Conservation (phyloP, 1,140 invertebrate species). For the Neodiprion virginianus region DNA sequence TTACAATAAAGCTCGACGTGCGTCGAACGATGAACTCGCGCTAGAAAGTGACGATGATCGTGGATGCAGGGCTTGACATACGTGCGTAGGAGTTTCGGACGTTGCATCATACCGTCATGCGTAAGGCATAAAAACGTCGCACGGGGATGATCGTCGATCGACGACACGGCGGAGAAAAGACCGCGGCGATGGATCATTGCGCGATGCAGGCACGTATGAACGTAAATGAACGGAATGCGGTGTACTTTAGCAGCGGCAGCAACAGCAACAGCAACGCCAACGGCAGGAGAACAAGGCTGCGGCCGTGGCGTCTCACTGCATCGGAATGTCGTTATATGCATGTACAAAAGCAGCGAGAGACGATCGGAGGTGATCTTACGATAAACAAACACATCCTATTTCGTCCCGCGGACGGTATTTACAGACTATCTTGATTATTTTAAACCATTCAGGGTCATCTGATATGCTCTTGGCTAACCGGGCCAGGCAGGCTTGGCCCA, state of each 20-base stretch:
- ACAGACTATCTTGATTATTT: not conserved
- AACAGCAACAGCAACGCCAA: no score
- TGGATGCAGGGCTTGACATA: no score
- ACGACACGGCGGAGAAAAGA: no score
- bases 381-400: conserved; percentile 5
- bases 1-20: no score
- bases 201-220: not conserved
- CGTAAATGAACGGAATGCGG: not conserved
- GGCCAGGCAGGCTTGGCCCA: no score
- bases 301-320: not conserved
- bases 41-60: no score
- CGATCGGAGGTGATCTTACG: not conserved
- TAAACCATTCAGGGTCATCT: not conserved
- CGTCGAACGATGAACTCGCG: no score
- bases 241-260: no score
- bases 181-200: not conserved
- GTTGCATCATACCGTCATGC: no score
- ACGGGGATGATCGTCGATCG: not conserved
- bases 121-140: no score
- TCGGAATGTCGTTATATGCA: not conserved
- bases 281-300: not conserved
- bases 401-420: not conserved
- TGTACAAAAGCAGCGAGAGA: not conserved
- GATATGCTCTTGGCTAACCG: not conserved
- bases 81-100: no score